Evolutionary conservation across 2,888 invertebrate genomes (phyloP).

Genomic region (Dryobota labecula): DNA sequence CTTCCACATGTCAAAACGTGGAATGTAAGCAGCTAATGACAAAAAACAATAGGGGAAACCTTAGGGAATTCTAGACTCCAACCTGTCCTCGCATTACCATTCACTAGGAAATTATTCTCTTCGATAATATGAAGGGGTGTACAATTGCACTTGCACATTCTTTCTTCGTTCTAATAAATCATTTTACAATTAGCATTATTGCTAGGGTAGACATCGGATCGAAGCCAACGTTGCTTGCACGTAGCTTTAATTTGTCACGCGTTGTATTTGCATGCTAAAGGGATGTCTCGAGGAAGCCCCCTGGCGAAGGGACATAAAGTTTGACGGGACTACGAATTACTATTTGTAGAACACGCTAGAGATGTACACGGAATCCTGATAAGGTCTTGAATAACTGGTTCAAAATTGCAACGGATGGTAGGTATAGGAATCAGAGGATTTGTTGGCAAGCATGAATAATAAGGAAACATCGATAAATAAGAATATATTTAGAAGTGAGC

Average conservation of each 20-base stretch:
- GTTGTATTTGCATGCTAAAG: conserved; percentile 77
- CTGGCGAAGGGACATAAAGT: conserved; percentile 70
- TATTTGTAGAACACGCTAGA: conserved; percentile 33
- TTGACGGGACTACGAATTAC: conserved; percentile 68
- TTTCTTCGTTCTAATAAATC: conserved; percentile 43
- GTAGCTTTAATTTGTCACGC: conserved; percentile 79
- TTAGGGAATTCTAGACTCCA: background rate
- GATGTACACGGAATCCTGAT: conserved; percentile 41
- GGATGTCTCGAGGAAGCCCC: conserved; percentile 68
- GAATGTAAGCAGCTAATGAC: background rate
- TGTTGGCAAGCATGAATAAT: background rate
- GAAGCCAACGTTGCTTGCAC: conserved; percentile 51
- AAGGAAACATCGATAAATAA: background rate
- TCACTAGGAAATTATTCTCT: conserved; percentile 13
- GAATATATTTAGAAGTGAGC: background rate
- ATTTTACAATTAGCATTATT: conserved; percentile 54
- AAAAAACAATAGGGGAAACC: too few relatives aligned
- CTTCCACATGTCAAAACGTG: background rate
- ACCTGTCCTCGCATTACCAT: background rate
- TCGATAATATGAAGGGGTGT: conserved; percentile 2
- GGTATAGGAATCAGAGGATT: background rate
- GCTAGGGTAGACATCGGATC: conserved; percentile 26
- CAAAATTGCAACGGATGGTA: background rate
- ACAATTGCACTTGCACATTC: conserved; percentile 17
- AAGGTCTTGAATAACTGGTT: conserved; percentile 9